Evolutionary conservation across 2,113 vertebrate genomes (phyloP), one percentile per base, ranked within the genome.

Genomic region (Mesitornis unicolor): DNA sequence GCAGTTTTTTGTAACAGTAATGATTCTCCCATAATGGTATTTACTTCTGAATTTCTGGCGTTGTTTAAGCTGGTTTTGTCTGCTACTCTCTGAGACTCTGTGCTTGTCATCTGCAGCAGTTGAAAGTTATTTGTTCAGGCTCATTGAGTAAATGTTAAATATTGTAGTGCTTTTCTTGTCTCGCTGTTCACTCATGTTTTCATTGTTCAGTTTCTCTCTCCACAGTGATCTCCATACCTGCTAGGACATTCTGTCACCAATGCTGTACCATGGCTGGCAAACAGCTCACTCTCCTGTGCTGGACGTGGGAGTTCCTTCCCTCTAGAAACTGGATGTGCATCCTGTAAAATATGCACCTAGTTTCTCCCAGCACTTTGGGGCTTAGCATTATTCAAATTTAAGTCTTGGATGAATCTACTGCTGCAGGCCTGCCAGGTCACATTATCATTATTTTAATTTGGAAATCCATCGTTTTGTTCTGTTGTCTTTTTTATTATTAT

Each of bases 121-220:
- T 96, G 84, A 31, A 47, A 89, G 88, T 71, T 87, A 63, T 51
- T 88, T 94, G 73, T 79, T 95, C 61, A 67, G 84, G 42, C 68
- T 87, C 87, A 31, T 59, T 79, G 89, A 96, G 69, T 92, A 77
- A 95, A 97, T 95, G 91, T 91, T 97, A 50, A 96, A 86, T 97
- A 84, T 89, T 93, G 95, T 85, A 81, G 73, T 96, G 24, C 51
- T 97, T 93, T 77, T 78, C 90, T 71, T 86, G 96, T 97, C 87
- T 93, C 83, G 29, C 95, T 97, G 6, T 97, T 97, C 97, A 96
- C 95, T 61, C 51, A 33, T 88, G 93, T 95, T 97, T 95, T 97
- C 94, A 97, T 94, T 98, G 97, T 97, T 95, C 97, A 98, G 97
- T 98, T 98, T 98, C 91, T 98, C 96, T 98, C 96, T 98, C 97